Percentiles rank a stretch among this genome's conserved stretches.
phyloP scores from a whole-genome alignment of 35 echinoderm and acorn worm genomes.

The Lytechinus pictus region DNA sequence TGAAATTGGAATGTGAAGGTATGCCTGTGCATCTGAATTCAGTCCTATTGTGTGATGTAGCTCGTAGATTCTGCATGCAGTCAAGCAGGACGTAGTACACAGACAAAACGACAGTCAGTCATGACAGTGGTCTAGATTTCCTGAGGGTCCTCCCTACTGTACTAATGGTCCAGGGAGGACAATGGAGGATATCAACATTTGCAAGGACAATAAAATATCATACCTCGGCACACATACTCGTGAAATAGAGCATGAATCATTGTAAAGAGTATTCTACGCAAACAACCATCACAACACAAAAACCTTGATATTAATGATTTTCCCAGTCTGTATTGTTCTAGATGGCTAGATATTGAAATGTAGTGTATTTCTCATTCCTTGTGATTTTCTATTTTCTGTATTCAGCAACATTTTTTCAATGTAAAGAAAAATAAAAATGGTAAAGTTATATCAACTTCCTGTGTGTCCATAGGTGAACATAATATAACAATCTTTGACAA shows the following conservation, averaged over 20 bases:
- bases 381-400: background rate
- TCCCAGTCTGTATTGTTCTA: background rate
- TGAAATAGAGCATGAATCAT: slow-evolving; percentile 19
- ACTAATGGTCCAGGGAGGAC: background rate
- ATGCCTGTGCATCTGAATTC: background rate
- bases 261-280: background rate
- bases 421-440: background rate
- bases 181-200: slow-evolving; percentile 7
- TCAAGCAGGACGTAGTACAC: background rate
- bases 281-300: slow-evolving; percentile 10
- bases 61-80: background rate
- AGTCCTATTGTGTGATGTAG: background rate
- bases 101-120: background rate
- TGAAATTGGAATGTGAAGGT: background rate
- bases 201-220: slow-evolving; percentile 19
- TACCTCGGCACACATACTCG: background rate
- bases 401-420: background rate
- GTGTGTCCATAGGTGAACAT: background rate
- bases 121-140: background rate
- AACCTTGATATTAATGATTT: slow-evolving; percentile 13
- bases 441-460: too few relatives aligned
- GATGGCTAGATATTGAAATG: background rate
- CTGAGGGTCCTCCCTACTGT: background rate
- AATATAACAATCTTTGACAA: background rate
- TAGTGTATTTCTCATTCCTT: background rate